A percentile compares a stretch with the other conserved stretches of the same genome.
Evolutionary conservation across 2,888 invertebrate species (phyloP).

Genomic region (Pseudoips prasinana): DNA sequence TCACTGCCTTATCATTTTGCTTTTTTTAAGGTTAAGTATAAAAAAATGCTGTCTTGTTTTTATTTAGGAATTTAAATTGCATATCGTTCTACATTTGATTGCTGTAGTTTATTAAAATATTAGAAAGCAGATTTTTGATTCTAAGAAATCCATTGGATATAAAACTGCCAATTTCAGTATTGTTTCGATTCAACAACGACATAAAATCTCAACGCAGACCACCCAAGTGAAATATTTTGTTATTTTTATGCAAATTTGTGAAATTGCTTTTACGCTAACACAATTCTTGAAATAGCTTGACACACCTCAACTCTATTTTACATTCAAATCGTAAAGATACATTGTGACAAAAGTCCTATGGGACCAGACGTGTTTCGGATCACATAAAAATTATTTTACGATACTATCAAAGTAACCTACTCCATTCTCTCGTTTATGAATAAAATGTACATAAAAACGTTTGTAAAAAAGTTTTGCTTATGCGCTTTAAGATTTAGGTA

Average conservation of each 20-base stretch:
- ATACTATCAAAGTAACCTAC: conserved; percentile 62
- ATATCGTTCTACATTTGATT: too few relatives aligned
- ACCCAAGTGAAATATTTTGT: neutral
- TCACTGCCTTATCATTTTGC: too few relatives aligned
- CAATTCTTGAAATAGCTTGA: conserved; percentile 26
- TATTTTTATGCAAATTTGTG: neutral
- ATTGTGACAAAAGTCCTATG: conserved; percentile 68
- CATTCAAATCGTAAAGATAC: conserved; percentile 57
- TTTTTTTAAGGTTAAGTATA: too few relatives aligned
- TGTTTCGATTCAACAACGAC: too few relatives aligned
- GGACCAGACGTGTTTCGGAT: conserved; percentile 54
- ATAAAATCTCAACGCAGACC: neutral
- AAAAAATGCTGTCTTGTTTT: too few relatives aligned
- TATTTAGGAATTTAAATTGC: too few relatives aligned
- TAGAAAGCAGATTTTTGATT: too few relatives aligned
- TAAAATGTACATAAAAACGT: conserved; percentile 61
- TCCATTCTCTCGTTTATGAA: conserved; percentile 62
- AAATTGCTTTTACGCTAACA: conserved; percentile 11
- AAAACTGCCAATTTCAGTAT: too few relatives aligned
- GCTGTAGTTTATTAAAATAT: too few relatives aligned
- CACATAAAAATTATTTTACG: conserved; percentile 75
- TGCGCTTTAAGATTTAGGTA: conserved; percentile 25
- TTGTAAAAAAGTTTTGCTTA: conserved; percentile 38
- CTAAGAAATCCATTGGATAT: too few relatives aligned
- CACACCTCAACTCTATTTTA: conserved; percentile 35